Conservation (phyloP, 2,888 invertebrate genomes). For the Drosophila longiperda region DNA sequence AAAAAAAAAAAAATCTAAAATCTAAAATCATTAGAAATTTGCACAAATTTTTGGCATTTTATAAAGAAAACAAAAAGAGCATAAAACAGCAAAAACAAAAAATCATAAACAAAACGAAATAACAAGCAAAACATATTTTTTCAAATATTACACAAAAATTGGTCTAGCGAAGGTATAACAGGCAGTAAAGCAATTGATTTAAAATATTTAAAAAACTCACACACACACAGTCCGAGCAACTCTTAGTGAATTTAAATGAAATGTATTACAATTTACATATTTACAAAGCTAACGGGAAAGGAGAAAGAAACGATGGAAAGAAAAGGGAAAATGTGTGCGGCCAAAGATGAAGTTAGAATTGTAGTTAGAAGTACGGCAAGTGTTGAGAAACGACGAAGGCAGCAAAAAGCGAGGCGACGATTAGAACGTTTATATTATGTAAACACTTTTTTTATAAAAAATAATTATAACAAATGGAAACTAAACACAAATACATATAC, state of each 20-base stretch:
- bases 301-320: slow-evolving; percentile 26
- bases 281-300: slow-evolving; percentile 53
- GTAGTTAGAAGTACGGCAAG: slow-evolving; percentile 64
- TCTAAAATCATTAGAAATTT: slow-evolving; percentile 71
- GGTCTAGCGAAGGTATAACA: slow-evolving; percentile 73
- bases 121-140: slow-evolving; percentile 70
- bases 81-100: slow-evolving; percentile 49
- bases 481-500: slow-evolving; percentile 45
- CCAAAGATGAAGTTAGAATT: slow-evolving; percentile 63
- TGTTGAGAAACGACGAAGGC: slow-evolving; percentile 28
- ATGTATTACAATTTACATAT: slow-evolving; percentile 71
- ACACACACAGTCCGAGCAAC: slow-evolving; percentile 75
- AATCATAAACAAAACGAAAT: slow-evolving; percentile 48
- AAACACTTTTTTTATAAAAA: slow-evolving; percentile 48
- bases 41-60: slow-evolving; percentile 82
- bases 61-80: slow-evolving; percentile 60
- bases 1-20: slow-evolving; percentile 42
- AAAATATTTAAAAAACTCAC: slow-evolving; percentile 23
- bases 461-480: slow-evolving; percentile 36
- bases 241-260: slow-evolving; percentile 79
- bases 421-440: slow-evolving; percentile 44
- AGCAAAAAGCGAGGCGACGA: slow-evolving; percentile 15
- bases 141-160: slow-evolving; percentile 57
- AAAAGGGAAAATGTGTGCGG: slow-evolving; percentile 47
- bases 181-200: slow-evolving; percentile 42